Percentiles rank a stretch among this genome's conserved stretches.
Evolutionary conservation across 2,888 invertebrate genomes (phyloP).

Genomic region (Plebejus anna): DNA sequence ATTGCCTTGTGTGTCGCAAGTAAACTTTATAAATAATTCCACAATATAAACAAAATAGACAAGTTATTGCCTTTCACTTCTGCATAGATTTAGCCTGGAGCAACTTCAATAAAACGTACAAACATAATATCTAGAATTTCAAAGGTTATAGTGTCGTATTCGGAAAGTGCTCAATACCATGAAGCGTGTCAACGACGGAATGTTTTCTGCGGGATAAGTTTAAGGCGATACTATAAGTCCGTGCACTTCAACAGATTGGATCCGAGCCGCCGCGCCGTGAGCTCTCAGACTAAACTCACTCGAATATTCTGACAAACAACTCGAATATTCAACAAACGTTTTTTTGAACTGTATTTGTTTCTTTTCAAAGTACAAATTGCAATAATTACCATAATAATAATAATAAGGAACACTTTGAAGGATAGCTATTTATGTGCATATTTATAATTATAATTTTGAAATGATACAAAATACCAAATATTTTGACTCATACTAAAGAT

Average conservation of each 20-base stretch:
- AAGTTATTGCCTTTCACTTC: conserved; percentile 1
- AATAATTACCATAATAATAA: background rate
- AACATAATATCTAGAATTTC: conserved; percentile 21
- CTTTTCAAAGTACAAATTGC: background rate
- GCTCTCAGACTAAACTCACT: conserved; percentile 43
- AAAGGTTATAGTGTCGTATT: conserved; percentile 18
- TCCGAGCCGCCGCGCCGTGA: conserved; percentile 51
- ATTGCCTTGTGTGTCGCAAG: too few species aligned
- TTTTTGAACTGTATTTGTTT: background rate
- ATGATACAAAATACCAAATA: background rate
- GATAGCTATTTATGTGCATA: background rate
- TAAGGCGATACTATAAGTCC: conserved; percentile 46
- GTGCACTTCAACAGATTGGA: conserved; percentile 73
- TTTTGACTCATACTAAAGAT: background rate
- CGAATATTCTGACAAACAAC: conserved; percentile 13
- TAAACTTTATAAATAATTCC: background rate
- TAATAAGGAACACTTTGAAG: background rate
- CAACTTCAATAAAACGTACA: conserved; percentile 20
- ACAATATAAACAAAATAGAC: background rate
- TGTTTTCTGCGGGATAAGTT: conserved; percentile 72
- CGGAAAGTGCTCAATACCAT: conserved; percentile 31
- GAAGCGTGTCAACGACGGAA: conserved; percentile 62
- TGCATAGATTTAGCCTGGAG: conserved; percentile 1
- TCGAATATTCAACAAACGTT: conserved; percentile 2
- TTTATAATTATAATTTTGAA: too few species aligned